Percentiles rank a stretch among this genome's conserved stretches.
These are phyloP conservation scores for Dicrurus megarhynchus DNA, from an alignment of 2,113 vertebrate species.

Conservation along the genomic window DNA sequence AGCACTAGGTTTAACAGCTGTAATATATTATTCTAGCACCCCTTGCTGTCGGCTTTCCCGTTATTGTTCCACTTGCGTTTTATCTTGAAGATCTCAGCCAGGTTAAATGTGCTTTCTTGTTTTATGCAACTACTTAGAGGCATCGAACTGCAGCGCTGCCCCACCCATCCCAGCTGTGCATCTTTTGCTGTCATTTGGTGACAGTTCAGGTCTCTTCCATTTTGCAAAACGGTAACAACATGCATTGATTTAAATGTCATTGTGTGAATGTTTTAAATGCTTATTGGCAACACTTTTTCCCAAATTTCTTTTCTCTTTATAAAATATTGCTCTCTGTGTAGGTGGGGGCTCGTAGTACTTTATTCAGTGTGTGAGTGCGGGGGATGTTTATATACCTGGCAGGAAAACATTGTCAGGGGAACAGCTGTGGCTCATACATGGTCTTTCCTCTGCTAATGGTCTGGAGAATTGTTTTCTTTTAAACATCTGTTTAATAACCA, in stretches of 20 bases:
- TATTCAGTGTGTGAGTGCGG: neutral
- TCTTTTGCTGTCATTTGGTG: neutral
- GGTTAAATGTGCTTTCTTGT: constrained; percentile 54
- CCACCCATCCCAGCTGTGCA: neutral
- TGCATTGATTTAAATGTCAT: neutral
- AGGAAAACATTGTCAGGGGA: neutral
- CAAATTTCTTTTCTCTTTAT: neutral
- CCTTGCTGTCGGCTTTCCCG: constrained; percentile 75
- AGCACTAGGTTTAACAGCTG: constrained; percentile 65
- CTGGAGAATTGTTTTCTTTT: neutral
- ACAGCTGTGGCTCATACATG: neutral
- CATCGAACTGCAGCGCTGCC: neutral
- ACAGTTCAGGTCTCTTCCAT: neutral
- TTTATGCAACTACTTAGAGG: constrained; percentile 22
- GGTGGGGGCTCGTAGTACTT: neutral
- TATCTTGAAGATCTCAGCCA: constrained; percentile 64
- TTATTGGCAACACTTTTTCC: neutral
- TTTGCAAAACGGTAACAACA: neutral
- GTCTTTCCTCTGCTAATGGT: neutral
- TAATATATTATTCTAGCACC: constrained; percentile 70
- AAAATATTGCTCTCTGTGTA: neutral
- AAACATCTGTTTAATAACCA: neutral
- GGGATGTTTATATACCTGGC: constrained; percentile 34
- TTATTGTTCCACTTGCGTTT: constrained; percentile 76
- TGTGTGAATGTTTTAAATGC: neutral